These are phyloP conservation scores for Metallyticus violacea DNA, from an alignment of 2,888 invertebrate genomes.

Conservation along the genomic window DNA sequence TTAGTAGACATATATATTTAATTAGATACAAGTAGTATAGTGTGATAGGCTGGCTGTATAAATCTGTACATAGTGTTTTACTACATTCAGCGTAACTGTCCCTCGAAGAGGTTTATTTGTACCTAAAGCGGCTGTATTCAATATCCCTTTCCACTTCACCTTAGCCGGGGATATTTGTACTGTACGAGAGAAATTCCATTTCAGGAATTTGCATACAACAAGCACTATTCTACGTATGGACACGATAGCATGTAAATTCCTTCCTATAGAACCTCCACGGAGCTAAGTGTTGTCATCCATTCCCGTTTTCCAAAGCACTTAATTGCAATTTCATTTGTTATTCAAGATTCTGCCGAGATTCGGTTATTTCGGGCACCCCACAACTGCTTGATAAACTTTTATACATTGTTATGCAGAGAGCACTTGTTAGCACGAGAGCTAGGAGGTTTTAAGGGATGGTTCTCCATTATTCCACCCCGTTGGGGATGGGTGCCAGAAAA, in stretches of 20 bases:
- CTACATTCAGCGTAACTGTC: no score
- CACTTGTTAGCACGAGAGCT: background rate
- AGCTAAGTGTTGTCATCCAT: background rate
- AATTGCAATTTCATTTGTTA: background rate
- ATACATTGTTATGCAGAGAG: background rate
- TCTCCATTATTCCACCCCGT: background rate
- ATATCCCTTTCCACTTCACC: no score
- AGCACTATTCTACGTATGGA: background rate
- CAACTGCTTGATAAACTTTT: background rate
- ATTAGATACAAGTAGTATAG: no score
- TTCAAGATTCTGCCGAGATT: background rate
- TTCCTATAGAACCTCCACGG: background rate
- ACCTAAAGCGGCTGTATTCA: no score
- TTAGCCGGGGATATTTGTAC: background rate
- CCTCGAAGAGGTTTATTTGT: no score
- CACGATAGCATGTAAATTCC: background rate
- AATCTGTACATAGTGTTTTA: no score
- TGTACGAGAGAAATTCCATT: background rate
- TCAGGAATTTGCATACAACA: background rate
- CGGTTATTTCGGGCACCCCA: background rate
- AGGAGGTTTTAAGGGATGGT: no score
- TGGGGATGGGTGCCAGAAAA: background rate
- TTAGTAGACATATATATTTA: no score
- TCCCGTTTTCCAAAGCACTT: background rate
- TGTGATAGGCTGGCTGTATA: no score